These are phyloP conservation scores for Paguma larvata DNA, from an alignment of 2,797 vertebrate genomes.

Conservation along the genomic window DNA sequence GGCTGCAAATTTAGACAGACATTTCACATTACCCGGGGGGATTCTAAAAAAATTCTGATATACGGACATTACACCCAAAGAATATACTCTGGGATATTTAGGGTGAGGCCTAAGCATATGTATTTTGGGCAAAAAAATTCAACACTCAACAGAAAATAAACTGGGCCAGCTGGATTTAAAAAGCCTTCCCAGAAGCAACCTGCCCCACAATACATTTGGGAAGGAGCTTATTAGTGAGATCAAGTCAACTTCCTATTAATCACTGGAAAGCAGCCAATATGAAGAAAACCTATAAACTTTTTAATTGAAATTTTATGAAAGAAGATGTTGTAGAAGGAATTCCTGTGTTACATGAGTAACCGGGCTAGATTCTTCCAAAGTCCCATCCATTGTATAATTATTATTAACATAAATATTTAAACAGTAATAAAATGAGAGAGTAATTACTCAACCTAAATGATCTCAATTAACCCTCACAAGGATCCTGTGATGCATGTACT, in stretches of 20 bases:
- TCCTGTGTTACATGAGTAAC: conserved; percentile 12
- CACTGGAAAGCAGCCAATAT: conserved; percentile 1
- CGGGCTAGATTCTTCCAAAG: conserved; percentile 36
- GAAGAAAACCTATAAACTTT: conserved; percentile 27
- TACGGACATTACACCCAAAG: background rate
- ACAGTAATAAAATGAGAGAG: conserved; percentile 30
- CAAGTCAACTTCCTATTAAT: background rate
- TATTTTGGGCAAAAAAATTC: background rate
- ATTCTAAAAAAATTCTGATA: background rate
- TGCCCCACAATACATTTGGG: background rate
- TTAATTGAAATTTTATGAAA: conserved; percentile 47
- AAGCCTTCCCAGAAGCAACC: background rate
- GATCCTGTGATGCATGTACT: background rate
- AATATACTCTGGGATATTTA: conserved; percentile 36
- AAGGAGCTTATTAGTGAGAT: conserved; percentile 17
- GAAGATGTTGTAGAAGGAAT: conserved; percentile 9
- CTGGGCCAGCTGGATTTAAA: background rate
- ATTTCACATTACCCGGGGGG: background rate
- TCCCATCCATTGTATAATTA: background rate
- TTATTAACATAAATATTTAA: conserved; percentile 54
- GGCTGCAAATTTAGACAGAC: background rate
- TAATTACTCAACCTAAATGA: conserved; percentile 47
- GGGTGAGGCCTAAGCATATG: background rate
- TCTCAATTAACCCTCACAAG: conserved; percentile 17
- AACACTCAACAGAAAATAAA: conserved; percentile 16